Evolutionary conservation across 2,113 vertebrate species (phyloP).

Genomic region (Patagioenas fasciata): DNA sequence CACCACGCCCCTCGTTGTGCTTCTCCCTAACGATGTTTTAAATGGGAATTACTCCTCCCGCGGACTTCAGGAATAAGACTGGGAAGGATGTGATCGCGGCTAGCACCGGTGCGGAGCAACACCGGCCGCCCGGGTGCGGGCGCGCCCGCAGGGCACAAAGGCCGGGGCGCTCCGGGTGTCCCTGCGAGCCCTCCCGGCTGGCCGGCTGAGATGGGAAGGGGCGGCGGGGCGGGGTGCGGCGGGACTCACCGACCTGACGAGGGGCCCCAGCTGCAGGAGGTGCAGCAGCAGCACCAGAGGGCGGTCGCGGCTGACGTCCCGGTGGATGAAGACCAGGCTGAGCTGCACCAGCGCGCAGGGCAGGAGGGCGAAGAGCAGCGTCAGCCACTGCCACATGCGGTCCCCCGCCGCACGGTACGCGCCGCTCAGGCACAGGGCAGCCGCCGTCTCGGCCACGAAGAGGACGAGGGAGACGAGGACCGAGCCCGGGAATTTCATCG

Average conservation of each 20-base stretch:
- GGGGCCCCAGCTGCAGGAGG: slow-evolving; percentile 91
- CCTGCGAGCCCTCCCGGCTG: not conserved
- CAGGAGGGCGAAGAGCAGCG: slow-evolving; percentile 90
- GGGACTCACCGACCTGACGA: slow-evolving; percentile 86
- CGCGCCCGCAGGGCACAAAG: not conserved
- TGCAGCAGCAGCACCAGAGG: slow-evolving; percentile 93
- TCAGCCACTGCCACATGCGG: slow-evolving; percentile 90
- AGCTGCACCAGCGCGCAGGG: slow-evolving; percentile 93
- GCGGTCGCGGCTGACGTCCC: slow-evolving; percentile 91
- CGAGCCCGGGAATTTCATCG: slow-evolving; percentile 92
- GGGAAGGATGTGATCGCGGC: not conserved
- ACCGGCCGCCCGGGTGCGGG: not conserved
- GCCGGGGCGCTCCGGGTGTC: not conserved
- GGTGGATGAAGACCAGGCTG: slow-evolving; percentile 93
- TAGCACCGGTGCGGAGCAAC: fast-evolving
- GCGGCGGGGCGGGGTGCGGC: too few species aligned
- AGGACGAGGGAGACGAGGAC: slow-evolving; percentile 90
- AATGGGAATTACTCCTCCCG: fast-evolving
- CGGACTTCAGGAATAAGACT: fast-evolving
- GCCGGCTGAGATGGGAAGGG: not conserved
- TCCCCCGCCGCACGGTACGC: slow-evolving; percentile 89
- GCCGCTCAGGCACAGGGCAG: slow-evolving; percentile 89
- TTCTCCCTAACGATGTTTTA: not conserved
- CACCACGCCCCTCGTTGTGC: not conserved
- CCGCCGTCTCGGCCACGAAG: slow-evolving; percentile 89